Evolutionary conservation across 2,113 vertebrate species (phyloP).

Genomic region (Vicugna pacos): DNA sequence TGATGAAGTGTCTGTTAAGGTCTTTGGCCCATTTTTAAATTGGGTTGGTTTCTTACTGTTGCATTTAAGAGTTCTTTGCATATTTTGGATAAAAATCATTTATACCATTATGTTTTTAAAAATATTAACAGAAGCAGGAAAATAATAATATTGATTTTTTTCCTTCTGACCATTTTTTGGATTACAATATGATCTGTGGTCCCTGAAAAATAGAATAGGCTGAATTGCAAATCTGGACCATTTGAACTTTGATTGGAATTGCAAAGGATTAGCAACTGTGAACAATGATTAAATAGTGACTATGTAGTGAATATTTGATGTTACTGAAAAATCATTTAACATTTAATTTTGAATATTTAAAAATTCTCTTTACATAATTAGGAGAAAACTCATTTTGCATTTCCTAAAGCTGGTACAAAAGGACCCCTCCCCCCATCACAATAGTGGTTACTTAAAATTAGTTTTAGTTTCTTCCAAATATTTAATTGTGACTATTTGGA

Average conservation of each 20-base stretch:
- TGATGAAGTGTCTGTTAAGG: not conserved
- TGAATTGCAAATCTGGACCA: not conserved
- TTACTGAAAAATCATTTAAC: slow-evolving; percentile 68
- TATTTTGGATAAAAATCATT: not conserved
- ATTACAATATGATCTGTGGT: not conserved
- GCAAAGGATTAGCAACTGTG: slow-evolving; percentile 49
- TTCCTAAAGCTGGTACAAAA: slow-evolving; percentile 35
- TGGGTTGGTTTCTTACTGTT: not conserved
- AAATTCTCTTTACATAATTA: slow-evolving; percentile 68
- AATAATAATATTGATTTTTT: not conserved
- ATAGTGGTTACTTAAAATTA: slow-evolving; percentile 63
- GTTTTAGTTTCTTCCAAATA: slow-evolving; percentile 57
- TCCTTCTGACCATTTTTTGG: not conserved
- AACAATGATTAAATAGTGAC: slow-evolving; percentile 69
- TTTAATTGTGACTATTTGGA: slow-evolving; percentile 27
- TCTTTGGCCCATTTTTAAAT: not conserved
- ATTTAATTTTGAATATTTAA: slow-evolving; percentile 69
- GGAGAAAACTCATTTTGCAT: slow-evolving; percentile 47
- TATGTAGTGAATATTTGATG: slow-evolving; percentile 71
- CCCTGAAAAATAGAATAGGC: not conserved
- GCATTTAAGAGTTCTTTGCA: not conserved
- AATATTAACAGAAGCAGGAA: not conserved
- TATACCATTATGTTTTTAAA: not conserved
- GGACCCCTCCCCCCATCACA: not conserved
- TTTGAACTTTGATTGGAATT: slow-evolving; percentile 62